phyloP scores from a whole-genome alignment of 53 echinoderm and acorn worm species.

The Pentamera pediparva region DNA sequence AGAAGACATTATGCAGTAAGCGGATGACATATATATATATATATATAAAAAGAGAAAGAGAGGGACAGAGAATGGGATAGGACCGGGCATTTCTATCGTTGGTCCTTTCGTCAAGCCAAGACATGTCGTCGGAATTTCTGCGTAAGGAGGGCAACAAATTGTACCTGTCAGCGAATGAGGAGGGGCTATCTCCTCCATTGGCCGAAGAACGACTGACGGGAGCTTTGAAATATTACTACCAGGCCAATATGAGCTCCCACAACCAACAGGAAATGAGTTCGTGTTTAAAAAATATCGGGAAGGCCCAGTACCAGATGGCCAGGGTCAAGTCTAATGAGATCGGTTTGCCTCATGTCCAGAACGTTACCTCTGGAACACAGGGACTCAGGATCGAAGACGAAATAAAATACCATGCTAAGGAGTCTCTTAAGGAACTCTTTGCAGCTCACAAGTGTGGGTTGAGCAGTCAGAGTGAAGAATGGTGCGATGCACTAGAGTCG shows the following conservation, averaged over 20 bases:
- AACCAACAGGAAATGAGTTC: too few species aligned
- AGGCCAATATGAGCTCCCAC: too few species aligned
- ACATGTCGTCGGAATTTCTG: too few species aligned
- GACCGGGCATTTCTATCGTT: too few species aligned
- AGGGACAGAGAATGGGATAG: too few species aligned
- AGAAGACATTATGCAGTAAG: too few species aligned
- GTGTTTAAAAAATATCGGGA: neutral
- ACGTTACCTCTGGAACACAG: too few species aligned
- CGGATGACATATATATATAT: too few species aligned
- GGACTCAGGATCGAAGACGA: constrained; percentile 8
- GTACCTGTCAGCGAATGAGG: neutral
- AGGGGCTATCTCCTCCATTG: neutral
- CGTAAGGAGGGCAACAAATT: neutral
- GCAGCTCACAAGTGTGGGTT: neutral
- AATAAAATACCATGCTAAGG: constrained; percentile 12
- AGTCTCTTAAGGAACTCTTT: neutral
- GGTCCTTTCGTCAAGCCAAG: too few species aligned
- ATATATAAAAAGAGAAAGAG: too few species aligned
- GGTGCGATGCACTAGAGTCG: neutral
- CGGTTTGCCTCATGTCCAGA: too few species aligned
- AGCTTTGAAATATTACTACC: constrained; percentile 6
- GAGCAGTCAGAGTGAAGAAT: neutral
- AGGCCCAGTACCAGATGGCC: constrained; percentile 9
- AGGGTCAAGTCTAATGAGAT: neutral
- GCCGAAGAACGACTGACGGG: neutral